Evolutionary conservation across 1,140 invertebrate genomes (phyloP).

Genomic region (Medauroidea extradentata): DNA sequence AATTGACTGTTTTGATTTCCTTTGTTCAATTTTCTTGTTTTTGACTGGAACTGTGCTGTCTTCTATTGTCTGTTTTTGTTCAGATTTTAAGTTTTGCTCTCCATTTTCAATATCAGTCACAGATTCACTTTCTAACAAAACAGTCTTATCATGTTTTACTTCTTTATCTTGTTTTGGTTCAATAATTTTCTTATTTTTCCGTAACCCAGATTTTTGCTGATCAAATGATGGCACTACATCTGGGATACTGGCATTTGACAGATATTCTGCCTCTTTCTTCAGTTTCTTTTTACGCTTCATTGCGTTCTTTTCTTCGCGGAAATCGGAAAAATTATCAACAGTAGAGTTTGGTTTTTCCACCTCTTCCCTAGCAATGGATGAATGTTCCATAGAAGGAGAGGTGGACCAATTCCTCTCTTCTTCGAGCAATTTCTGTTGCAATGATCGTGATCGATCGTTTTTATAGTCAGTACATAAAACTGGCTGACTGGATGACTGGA

Average conservation of each 20-base stretch:
- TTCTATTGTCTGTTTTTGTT: not conserved
- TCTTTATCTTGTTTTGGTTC: conserved; percentile 51
- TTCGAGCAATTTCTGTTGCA: conserved; percentile 30
- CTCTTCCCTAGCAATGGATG: conserved; percentile 37
- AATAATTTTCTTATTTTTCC: conserved; percentile 15
- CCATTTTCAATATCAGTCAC: not conserved
- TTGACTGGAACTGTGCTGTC: conserved; percentile 1
- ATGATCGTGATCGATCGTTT: conserved; percentile 17
- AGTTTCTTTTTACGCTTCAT: conserved; percentile 47
- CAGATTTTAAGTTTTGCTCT: not conserved
- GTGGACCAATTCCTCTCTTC: conserved; percentile 8
- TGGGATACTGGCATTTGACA: not conserved
- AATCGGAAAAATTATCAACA: conserved; percentile 14
- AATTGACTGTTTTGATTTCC: not conserved
- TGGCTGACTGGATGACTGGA: conserved; percentile 53
- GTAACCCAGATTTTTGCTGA: not conserved
- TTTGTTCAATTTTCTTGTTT: not conserved
- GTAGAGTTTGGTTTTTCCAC: conserved; percentile 39
- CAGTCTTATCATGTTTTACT: conserved; percentile 54
- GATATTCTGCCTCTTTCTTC: conserved; percentile 32
- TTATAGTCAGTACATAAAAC: not conserved
- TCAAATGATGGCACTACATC: not conserved
- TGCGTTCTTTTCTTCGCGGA: conserved; percentile 40
- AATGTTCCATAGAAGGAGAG: conserved; percentile 36
- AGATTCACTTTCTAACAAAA: not conserved